Evolutionary conservation across 1,140 invertebrate species (phyloP), one percentile per base, ranked within the genome.

Genomic region (Ceratina japonica): DNA sequence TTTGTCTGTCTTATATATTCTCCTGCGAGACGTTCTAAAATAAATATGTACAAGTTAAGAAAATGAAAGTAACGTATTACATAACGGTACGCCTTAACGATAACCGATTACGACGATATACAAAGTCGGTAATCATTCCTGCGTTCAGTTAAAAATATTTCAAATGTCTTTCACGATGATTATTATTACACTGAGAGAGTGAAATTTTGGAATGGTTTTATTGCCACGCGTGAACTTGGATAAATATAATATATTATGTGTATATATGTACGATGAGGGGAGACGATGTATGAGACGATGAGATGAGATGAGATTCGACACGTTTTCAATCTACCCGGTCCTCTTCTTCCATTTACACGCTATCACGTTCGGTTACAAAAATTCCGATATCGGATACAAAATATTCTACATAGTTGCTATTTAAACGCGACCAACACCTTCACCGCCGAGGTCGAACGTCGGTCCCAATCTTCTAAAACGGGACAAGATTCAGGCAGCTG

Each of bases 41-140:
- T 86, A 82, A 84, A 82, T 87, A 87, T 87, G 22, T 84, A 79
- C 73, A 87, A 64, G 73, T 80, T 81, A 85, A 70, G 81, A 81
- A 86, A 87, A 56, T 13, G 54, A 64, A 70, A 75, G 22, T 71
- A 84, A 86, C 61, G 78, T 78, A 80, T 87, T 77, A 80, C 37
- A 79, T 76, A 85, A 82, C 61, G 70, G 72, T 81, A 82, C 37
- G 69, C 22, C 76, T 83, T 81, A 77, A 69, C 61, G 37, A 56
- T 59, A 86, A 84, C 5, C 82, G 75, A 79, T 59, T 79, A 75
- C 63, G 86, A 85, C 62, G 85, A 85, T 84, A 75, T 81, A 87
- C 75, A 87, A 85, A 81, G 63, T 61, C 56, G 64, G 65, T 62
- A 56, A 72, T 75, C 75, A 59, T 69, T 54, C 64, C 56, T 78